These are phyloP conservation scores for Xenopus borealis DNA, from an alignment of 2,113 vertebrate genomes.

Conservation along the genomic window DNA sequence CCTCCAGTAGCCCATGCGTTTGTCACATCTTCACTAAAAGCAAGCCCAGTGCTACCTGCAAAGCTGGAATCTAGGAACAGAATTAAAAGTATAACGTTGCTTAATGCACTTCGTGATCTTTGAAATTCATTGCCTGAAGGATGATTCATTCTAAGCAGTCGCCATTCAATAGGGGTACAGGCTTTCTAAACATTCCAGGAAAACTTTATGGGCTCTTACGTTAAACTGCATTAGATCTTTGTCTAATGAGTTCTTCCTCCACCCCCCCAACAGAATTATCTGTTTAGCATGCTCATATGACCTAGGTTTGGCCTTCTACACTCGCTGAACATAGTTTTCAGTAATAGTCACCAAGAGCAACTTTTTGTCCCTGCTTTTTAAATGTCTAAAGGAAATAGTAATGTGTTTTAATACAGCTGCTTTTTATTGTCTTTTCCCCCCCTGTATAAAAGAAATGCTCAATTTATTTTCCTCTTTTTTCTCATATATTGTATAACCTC, in stretches of 20 bases:
- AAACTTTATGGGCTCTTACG: slow-evolving; percentile 5
- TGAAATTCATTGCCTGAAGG: neutral
- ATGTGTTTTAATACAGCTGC: slow-evolving; percentile 44
- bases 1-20: no score
- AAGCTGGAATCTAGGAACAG: neutral
- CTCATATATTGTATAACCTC: slow-evolving; percentile 44
- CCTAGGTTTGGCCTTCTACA: slow-evolving; percentile 33
- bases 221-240: slow-evolving; percentile 14
- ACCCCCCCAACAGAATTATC: slow-evolving; percentile 8
- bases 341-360: slow-evolving; percentile 44
- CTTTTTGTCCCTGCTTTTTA: slow-evolving; percentile 33
- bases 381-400: slow-evolving; percentile 40
- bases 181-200: neutral
- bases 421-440: slow-evolving; percentile 41
- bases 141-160: slow-evolving; percentile 6
- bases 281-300: slow-evolving; percentile 5
- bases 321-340: slow-evolving; percentile 32
- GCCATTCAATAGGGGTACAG: slow-evolving; percentile 2
- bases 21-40: neutral
- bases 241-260: slow-evolving; percentile 12
- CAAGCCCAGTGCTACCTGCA: neutral
- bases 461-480: slow-evolving; percentile 43
- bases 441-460: slow-evolving; percentile 43
- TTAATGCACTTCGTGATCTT: neutral
- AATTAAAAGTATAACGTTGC: neutral